Evolutionary conservation across 2,797 vertebrate species (phyloP).

Genomic region (Aplochiton taeniatus): DNA sequence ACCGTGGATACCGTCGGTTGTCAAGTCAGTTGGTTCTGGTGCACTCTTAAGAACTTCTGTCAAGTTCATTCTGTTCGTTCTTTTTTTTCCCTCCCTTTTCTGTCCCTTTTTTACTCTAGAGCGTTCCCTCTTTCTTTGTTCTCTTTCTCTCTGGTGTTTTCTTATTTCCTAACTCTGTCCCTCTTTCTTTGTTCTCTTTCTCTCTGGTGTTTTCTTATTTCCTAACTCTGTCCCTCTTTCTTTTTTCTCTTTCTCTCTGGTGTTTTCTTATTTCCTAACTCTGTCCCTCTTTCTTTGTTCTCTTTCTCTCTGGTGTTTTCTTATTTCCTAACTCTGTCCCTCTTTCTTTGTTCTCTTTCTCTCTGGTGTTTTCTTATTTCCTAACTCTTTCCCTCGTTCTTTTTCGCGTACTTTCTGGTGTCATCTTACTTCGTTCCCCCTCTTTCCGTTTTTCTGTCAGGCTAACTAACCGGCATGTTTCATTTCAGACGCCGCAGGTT

Average conservation of each 20-base stretch:
- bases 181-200: conserved; percentile 72
- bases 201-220: conserved; percentile 46
- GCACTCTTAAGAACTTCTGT: conserved; percentile 58
- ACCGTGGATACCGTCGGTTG: conserved; percentile 91
- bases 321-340: conserved; percentile 16
- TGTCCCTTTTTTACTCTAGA: conserved; percentile 57
- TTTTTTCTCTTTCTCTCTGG: conserved; percentile 42
- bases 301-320: too few relatives aligned
- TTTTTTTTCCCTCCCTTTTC: conserved; percentile 56
- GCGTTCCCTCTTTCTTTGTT: conserved; percentile 63
- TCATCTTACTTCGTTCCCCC: too few relatives aligned
- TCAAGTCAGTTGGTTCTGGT: conserved; percentile 89
- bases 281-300: conserved; percentile 60
- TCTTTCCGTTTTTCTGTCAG: conserved; percentile 26
- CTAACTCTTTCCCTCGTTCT: conserved; percentile 47
- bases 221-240: conserved; percentile 35
- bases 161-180: conserved; percentile 36
- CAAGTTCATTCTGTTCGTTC: conserved; percentile 69
- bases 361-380: conserved; percentile 52
- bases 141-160: conserved; percentile 42
- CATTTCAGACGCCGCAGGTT: conserved; percentile 59
- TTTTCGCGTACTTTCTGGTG: too few relatives aligned
- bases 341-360: conserved; percentile 68
- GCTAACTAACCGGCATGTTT: conserved; percentile 52
- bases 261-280: too few relatives aligned